Evolutionary conservation across 2,888 invertebrate species (phyloP).

Genomic region (Chamaedrilus cognettii): DNA sequence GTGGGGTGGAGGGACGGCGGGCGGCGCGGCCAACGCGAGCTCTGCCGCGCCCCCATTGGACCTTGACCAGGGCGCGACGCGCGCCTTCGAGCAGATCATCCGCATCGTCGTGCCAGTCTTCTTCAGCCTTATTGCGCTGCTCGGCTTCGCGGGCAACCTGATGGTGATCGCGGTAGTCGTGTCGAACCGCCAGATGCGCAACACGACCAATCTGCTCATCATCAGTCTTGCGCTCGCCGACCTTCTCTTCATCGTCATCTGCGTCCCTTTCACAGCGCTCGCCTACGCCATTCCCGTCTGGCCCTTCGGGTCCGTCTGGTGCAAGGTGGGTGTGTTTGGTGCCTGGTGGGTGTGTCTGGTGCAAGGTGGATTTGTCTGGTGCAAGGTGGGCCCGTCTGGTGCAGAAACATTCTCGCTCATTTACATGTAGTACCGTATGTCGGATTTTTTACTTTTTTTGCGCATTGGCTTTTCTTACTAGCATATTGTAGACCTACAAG

Average conservation of each 20-base stretch:
- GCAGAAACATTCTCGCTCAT: too few relatives aligned
- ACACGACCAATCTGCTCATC: conserved; percentile 88
- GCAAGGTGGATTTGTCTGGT: too few relatives aligned
- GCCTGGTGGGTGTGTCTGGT: too few relatives aligned
- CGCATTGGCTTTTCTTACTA: too few relatives aligned
- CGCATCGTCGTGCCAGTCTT: conserved; percentile 64
- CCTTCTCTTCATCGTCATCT: conserved; percentile 86
- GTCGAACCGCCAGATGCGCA: conserved; percentile 88
- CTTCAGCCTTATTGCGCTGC: conserved; percentile 82
- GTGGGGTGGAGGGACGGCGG: too few relatives aligned
- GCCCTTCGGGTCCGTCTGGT: conserved; percentile 90
- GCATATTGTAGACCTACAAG: too few relatives aligned
- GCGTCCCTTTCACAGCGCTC: conserved; percentile 91
- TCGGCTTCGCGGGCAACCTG: conserved; percentile 87
- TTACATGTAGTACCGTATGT: too few relatives aligned
- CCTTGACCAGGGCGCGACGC: too few relatives aligned
- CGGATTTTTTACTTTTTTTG: too few relatives aligned
- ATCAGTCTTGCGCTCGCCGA: conserved; percentile 89
- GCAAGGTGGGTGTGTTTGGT: conserved; percentile 64
- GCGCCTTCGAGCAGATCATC: conserved; percentile 23
- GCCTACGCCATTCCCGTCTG: conserved; percentile 84
- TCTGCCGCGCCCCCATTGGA: too few relatives aligned
- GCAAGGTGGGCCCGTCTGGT: too few relatives aligned
- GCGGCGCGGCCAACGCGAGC: too few relatives aligned
- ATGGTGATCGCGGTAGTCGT: conserved; percentile 86